Percentiles rank a stretch among this genome's conserved stretches.
These are phyloP conservation scores for Prionailurus viverrinus DNA, from an alignment of 2,113 vertebrate genomes.

Conservation along the genomic window DNA sequence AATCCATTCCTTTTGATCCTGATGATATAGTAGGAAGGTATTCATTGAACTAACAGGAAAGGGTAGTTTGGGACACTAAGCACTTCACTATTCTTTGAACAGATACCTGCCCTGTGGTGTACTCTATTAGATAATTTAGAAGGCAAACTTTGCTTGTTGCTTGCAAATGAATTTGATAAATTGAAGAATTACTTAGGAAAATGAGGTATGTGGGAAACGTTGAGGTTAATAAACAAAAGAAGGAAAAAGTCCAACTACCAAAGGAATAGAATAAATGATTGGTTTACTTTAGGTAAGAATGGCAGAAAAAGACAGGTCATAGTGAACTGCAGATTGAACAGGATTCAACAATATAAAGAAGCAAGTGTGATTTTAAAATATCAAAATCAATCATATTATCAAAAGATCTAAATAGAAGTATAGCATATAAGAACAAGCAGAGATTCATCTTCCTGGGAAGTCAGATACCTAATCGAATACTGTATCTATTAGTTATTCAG, in stretches of 20 bases:
- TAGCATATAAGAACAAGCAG: background rate
- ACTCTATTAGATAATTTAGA: background rate
- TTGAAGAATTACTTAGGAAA: conserved; percentile 37
- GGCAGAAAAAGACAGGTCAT: background rate
- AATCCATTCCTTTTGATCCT: background rate
- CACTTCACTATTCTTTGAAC: background rate
- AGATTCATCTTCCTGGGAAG: conserved; percentile 31
- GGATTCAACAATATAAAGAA: background rate
- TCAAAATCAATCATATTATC: background rate
- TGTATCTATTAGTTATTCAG: background rate
- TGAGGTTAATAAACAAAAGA: background rate
- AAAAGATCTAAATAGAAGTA: background rate
- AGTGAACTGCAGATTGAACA: background rate
- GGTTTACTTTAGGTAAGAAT: background rate
- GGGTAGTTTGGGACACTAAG: background rate
- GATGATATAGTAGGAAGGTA: background rate
- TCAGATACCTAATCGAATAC: background rate
- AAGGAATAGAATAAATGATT: background rate
- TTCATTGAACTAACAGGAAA: background rate
- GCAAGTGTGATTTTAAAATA: background rate
- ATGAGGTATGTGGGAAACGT: background rate
- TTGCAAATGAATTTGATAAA: background rate
- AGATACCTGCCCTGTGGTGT: background rate
- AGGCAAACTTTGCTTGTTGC: conserved; percentile 2
- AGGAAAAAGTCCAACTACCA: background rate